Percentiles rank a stretch among this genome's conserved stretches.
These are phyloP conservation scores for Stichopus horrens DNA, from an alignment of 53 echinoderm and acorn worm genomes.

Conservation along the genomic window DNA sequence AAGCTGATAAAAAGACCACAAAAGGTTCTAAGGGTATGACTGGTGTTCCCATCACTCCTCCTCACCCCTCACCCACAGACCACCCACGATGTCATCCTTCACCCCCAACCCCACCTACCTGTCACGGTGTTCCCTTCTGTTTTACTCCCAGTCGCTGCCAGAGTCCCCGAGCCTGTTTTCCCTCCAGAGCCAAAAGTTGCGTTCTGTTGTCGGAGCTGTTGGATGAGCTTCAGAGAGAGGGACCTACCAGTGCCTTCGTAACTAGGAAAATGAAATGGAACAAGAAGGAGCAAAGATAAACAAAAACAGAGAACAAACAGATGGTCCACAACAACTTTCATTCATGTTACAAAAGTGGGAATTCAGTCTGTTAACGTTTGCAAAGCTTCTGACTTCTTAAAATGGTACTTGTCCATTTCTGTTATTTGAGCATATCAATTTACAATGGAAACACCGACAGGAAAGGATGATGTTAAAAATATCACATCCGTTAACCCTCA, in stretches of 20 bases:
- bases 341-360: no score
- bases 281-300: background rate
- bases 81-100: background rate
- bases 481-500: slow-evolving; percentile 5
- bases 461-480: no score
- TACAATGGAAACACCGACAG: no score
- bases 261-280: slow-evolving; percentile 52
- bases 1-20: no score
- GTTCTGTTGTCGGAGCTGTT: slow-evolving; percentile 92
- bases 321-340: no score
- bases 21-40: no score
- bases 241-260: slow-evolving; percentile 97
- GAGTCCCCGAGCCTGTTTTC: slow-evolving; percentile 39
- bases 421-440: no score
- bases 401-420: no score
- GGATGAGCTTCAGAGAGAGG: slow-evolving; percentile 85
- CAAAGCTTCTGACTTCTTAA: no score
- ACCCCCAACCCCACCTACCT: background rate
- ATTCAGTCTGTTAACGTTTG: no score
- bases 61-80: background rate
- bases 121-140: slow-evolving; percentile 58
- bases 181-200: slow-evolving; percentile 72
- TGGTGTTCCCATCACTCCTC: background rate
- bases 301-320: background rate
- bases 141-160: slow-evolving; percentile 39